phyloP scores from a whole-genome alignment of 2,888 invertebrate genomes.

The Himalopsyche tibetana region DNA sequence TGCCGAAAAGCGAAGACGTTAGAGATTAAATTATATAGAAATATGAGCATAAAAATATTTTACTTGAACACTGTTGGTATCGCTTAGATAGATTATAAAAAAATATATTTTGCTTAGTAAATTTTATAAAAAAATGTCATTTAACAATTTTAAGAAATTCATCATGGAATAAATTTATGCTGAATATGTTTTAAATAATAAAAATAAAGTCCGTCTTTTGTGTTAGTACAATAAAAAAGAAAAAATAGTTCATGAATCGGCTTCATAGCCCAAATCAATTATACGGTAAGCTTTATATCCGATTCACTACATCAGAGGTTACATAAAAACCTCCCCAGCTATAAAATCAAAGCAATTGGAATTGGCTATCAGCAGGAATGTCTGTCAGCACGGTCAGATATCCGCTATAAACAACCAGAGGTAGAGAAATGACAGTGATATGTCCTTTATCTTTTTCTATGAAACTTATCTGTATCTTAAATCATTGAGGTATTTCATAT shows the following conservation, averaged over 20 bases:
- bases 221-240: not conserved
- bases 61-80: too few relatives aligned
- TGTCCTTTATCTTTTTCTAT: conserved; percentile 23
- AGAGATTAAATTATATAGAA: too few relatives aligned
- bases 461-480: not conserved
- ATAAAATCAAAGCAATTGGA: conserved; percentile 41
- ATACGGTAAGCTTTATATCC: conserved; percentile 19
- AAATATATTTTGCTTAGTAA: too few relatives aligned
- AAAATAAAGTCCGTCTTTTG: too few relatives aligned
- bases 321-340: conserved; percentile 36
- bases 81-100: too few relatives aligned
- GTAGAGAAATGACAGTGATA: not conserved
- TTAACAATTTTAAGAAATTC: too few relatives aligned
- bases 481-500: not conserved
- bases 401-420: conserved; percentile 38
- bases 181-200: too few relatives aligned
- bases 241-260: not conserved
- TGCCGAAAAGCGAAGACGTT: too few relatives aligned
- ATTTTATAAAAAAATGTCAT: too few relatives aligned
- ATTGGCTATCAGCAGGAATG: conserved; percentile 35
- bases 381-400: conserved; percentile 25
- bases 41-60: too few relatives aligned
- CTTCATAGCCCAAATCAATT: conserved; percentile 20
- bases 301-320: conserved; percentile 38
- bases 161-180: too few relatives aligned